Percentiles rank a stretch among this genome's conserved stretches.
Conservation (phyloP, 2,113 vertebrate species). For the Pachyramphus minor region DNA sequence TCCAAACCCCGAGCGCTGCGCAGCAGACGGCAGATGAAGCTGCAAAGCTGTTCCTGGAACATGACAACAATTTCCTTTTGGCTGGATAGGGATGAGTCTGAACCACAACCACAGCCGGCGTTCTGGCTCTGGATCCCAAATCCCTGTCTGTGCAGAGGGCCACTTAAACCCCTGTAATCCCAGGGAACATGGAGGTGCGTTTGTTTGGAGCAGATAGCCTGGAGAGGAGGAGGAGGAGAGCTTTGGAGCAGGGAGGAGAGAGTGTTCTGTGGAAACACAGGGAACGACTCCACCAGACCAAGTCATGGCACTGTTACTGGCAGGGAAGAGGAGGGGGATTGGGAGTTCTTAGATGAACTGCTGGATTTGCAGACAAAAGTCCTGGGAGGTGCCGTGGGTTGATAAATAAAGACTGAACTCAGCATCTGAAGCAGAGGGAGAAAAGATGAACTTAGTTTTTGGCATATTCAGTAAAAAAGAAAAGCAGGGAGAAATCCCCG, state of each 20-base stretch:
- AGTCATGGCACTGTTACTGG: background rate
- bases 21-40: constrained; percentile 38
- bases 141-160: background rate
- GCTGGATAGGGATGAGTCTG: constrained; percentile 4
- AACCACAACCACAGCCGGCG: background rate
- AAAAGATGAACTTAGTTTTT: background rate
- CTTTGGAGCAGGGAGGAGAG: background rate
- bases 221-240: background rate
- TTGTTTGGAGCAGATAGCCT: background rate
- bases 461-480: background rate
- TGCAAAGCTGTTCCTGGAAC: constrained; percentile 46
- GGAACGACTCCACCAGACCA: accelerated
- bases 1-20: background rate
- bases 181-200: accelerated
- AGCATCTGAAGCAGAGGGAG: background rate
- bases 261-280: background rate
- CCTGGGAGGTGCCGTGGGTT: background rate
- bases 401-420: background rate
- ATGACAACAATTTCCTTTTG: constrained; percentile 57
- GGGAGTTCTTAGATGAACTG: background rate
- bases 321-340: background rate
- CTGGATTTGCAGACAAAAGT: background rate
- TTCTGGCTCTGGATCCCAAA: background rate
- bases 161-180: background rate
- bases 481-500: background rate